Evolutionary conservation across 2,113 vertebrate genomes (phyloP), one percentile per base, ranked within the genome.

Genomic region (Pagrus major): DNA sequence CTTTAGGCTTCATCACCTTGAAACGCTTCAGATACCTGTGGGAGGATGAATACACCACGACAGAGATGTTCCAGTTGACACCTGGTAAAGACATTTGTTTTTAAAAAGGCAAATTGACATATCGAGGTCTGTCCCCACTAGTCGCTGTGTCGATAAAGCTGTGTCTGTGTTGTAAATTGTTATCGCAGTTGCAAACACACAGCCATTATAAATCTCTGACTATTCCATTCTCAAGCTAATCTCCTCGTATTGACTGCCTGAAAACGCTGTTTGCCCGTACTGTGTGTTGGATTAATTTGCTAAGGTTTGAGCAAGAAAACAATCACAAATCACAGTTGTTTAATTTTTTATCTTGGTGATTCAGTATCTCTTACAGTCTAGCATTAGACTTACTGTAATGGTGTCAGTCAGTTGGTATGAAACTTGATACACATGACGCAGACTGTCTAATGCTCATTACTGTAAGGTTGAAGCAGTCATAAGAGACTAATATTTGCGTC

Each of bases 1-100:
- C 98, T 93, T 99, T 99, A 29, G 98, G 96, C 88, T 99, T 99
- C 98, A 99, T 99, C 90, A 98, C 97, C 92, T 99, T 99, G 88
- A 99, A 99, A 47, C 98, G 95, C 88, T 98, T 99, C 93, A 99
- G 94, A 94, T 99, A 99, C 86, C 98, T 99, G 83, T 31, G 80
- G 44, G 68, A 27, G 46, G 31, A 70, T 18, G 69, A 67, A 67
- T n/a, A 78, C 0, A 59, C 10, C 6, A 37, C 54, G 16, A 37
- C 0, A 12, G 20, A 84, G 35, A 73, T 55, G 29, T 51, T 75
- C 9, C 18, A 76, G 27, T 4, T 46, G 20, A 2, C 42, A 56
- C 41, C 18, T 60, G 37, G 8, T 66, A 23, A 44, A 35, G 7
- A 33, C 18, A 12, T 49, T 27, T 23, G 15, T 15, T 29, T 69